Base-by-base conservation (phyloP, 2,888 invertebrate genomes). In the Leptinotarsa juncta region DNA sequence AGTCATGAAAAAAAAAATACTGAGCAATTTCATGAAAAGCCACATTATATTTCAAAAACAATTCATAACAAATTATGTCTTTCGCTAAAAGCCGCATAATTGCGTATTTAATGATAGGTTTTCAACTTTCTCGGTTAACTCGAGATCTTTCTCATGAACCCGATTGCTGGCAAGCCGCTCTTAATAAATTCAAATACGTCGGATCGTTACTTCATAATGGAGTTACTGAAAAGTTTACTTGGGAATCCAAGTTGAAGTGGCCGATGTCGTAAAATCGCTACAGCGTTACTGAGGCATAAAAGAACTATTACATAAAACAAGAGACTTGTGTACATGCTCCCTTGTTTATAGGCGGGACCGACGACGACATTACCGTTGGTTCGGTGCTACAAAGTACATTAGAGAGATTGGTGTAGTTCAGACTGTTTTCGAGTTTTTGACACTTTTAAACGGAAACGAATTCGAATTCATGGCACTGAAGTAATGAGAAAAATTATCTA, bases 331-430 rank as follows among this genome's bases (percentile, higher is more conserved):
- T 72, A 65, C 65, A 57, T 72, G 72, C 71, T 66, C 57, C 70
- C 67, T 14, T 14, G 62, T 74, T 67, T 74, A 55, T 62, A 73
- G 55, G 74, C 62, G 71, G 55, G 71, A 71, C 67, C 74, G 69
- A 74, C 74, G 62, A 60, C 67, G 71, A 67, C 67, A 67, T 74
- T 71, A 74, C 70, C 20, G 71, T 62, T 74, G 57, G 71, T 71
- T 16, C n/a, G 51, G 62, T 74, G 67, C 53, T 60, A 53, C 67
- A 67, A 71, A 71, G 66, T 71, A 20, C 74, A 74, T 74, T 74
- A 74, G 67, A 71, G 51, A 71, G 62, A 74, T 74, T 74, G 74
- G 20, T 4, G 14, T 15, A 65, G 71, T 74, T 74, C 60, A 42
- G 62, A 20, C 62, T 42, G 18, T 26, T 62, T 16, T 16, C n/a